Evolutionary conservation across 2,797 vertebrate species (phyloP).

Genomic region (Loriculus beryllinus): DNA sequence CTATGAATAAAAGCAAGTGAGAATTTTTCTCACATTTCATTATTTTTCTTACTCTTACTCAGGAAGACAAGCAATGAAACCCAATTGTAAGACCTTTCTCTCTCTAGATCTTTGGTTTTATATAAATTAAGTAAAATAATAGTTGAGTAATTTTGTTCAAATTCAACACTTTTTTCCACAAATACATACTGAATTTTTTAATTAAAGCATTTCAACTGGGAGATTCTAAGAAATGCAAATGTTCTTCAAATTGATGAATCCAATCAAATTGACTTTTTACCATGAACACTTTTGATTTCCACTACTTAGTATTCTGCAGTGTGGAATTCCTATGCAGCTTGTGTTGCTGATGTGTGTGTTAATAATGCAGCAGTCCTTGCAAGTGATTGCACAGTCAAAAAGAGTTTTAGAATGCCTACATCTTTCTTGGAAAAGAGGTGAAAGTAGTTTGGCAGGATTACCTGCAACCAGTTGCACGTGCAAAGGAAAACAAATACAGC

Average conservation of each 20-base stretch:
- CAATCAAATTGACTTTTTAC: neutral
- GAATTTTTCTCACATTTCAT: neutral
- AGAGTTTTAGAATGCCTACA: rapidly evolving
- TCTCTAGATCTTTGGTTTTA: neutral
- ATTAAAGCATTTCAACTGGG: neutral
- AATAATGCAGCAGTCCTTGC: neutral
- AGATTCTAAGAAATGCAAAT: neutral
- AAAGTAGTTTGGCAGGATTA: neutral
- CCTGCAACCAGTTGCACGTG: neutral
- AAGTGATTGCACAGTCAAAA: neutral
- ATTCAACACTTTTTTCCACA: neutral
- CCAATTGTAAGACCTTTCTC: neutral
- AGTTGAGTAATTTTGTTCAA: neutral
- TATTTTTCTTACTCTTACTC: neutral
- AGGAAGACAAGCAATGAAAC: neutral
- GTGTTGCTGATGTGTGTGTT: neutral
- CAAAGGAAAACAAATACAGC: neutral
- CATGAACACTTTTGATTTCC: neutral
- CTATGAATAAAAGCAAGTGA: neutral
- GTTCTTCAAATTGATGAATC: neutral
- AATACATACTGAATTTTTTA: neutral
- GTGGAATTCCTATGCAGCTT: neutral
- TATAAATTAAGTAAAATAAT: neutral
- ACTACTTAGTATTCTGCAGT: rapidly evolving
- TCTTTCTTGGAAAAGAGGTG: neutral